phyloP scores from a whole-genome alignment of 2,797 vertebrate genomes.

The Leptodactylus fallax region DNA sequence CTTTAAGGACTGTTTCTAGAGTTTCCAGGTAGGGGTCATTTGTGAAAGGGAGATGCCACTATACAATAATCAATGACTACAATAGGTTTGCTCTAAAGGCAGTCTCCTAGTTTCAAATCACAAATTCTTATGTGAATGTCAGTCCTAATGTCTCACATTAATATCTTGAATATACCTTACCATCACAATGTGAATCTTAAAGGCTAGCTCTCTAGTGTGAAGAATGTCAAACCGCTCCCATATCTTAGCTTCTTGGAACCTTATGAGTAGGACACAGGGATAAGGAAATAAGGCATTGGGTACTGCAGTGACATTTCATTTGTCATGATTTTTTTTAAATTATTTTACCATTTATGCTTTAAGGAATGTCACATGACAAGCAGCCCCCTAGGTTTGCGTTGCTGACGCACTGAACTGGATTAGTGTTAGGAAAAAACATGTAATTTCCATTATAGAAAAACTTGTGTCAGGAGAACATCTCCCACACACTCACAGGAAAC shows the following conservation, averaged over 20 bases:
- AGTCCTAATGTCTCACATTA: neutral
- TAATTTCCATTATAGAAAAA: constrained; percentile 6
- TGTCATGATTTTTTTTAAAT: too few species aligned
- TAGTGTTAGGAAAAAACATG: neutral
- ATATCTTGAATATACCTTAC: neutral
- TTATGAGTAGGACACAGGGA: too few species aligned
- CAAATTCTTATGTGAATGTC: neutral
- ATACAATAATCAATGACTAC: too few species aligned
- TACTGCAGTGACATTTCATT: neutral
- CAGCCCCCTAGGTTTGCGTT: neutral
- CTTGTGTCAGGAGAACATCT: constrained; percentile 5
- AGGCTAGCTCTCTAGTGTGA: neutral
- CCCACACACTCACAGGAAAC: neutral
- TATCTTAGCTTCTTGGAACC: too few species aligned
- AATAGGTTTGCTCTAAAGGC: too few species aligned
- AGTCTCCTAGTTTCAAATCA: too few species aligned
- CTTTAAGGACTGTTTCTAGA: too few species aligned
- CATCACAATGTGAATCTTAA: neutral
- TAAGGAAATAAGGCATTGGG: too few species aligned
- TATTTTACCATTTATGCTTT: too few species aligned
- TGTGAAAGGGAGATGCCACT: too few species aligned
- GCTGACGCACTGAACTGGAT: constrained; percentile 8
- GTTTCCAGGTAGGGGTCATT: too few species aligned
- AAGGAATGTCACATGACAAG: neutral
- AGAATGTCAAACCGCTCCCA: too few species aligned